Base-by-base conservation (phyloP, 2,797 vertebrate genomes). In the Microhierax caerulescens region DNA sequence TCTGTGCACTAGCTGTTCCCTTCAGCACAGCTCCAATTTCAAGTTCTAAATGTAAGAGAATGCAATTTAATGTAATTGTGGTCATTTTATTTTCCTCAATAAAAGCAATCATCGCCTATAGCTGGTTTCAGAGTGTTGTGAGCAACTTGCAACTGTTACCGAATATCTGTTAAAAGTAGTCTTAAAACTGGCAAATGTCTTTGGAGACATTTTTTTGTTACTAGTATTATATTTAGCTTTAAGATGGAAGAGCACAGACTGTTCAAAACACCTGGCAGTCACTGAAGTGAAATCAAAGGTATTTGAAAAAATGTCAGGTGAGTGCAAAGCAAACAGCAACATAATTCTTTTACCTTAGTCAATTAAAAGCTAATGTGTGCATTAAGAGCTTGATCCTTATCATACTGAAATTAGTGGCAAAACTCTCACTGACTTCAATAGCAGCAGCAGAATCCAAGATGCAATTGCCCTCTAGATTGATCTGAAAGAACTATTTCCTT, bases 21-120 rank as follows among this genome's bases (percentile, higher is more conserved):
- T 88, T 81, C 67, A 54, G 56, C 48, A 72, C 11, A 77, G 45
- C 34, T 95, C 48, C 77, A 87, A 83, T 94, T 96, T 88, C 73
- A 94, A 96, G 73, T 85, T 84, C 61, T 37, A 78, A 36, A 27
- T 63, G 39, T 56, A 90, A 92, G 67, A 94, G 77, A 96, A 91
- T 95, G 75, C 43, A 91, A 64, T 93, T 75, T 89, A 72, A 95
- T 91, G 75, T 68, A 93, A 94, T 88, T 91, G 80, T 86, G 73
- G 85, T 87, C 25, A 93, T 97, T 97, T 96, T 95, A 89, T 96
- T 96, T 97, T 95, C 59, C 89, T 96, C 80, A 95, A 69, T 95
- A 64, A 94, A 95, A 83, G 13, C 56, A 92, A 80, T 93, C 54
- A 59, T 84, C 81, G 48, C 41, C 51, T 90, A 37, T 86, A 96